Evolutionary conservation across 2,888 invertebrate genomes (phyloP), one percentile per base, ranked within the genome.

Genomic region (Crepidodera aurea): DNA sequence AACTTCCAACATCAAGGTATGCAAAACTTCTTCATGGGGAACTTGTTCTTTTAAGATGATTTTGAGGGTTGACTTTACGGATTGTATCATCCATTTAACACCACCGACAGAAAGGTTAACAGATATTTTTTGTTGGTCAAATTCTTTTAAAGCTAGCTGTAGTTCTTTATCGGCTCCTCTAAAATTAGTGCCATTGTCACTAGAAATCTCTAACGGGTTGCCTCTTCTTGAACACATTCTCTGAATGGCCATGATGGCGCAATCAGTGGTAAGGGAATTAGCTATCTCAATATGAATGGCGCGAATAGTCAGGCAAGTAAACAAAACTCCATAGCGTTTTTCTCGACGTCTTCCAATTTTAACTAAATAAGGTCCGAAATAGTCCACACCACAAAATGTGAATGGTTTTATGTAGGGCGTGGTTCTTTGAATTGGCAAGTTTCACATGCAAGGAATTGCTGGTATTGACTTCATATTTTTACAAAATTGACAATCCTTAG

Each of bases 201-300:
- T 29, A 29, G 8, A 10, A 29, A 29, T 4, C 8, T 29, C 29
- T 29, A 16, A 13, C 3, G 12, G 18, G 18, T 1, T 16, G 2
- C 40, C 18, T 16, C 40, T 40, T 40, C 40, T 13, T 15, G 40
- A n/a, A 7, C 16, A 15, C 16, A 40, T 40, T 40, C 18, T 15
- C 18, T 40, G 18, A n/a, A 16, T 16, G 16, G 40, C 40, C 40
- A 40, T 40, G 4, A 40, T 40, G 10, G 40, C n/a, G 2, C 8
- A 40, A 18, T 40, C 40, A 4, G 40, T 40, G 10, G 40, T 40
- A 16, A 40, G 18, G 10, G 40, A 18, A 40, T 40, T 18, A 3
- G 40, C 16, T 40, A 40, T 18, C 40, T 40, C 40, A 40, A 40
- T n/a, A n/a, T n/a, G n/a, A n/a, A n/a, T n/a, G n/a, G n/a, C n/a